phyloP scores from a whole-genome alignment of 2,797 vertebrate species.

The Onychomys torridus region DNA sequence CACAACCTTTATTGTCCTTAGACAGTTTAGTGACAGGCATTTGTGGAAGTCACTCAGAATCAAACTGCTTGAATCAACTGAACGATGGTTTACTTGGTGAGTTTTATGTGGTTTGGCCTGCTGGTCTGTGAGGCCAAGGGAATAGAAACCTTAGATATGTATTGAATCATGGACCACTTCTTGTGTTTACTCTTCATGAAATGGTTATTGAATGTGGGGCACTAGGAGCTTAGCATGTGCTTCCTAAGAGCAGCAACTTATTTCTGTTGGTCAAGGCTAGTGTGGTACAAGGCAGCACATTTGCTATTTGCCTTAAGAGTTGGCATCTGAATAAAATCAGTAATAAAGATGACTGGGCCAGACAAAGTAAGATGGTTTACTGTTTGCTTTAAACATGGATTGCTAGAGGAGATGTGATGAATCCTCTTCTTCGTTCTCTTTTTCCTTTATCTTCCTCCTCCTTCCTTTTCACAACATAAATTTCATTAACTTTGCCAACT shows the following conservation, averaged over 20 bases:
- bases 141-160: constrained; percentile 44
- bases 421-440: not conserved
- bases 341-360: constrained; percentile 1
- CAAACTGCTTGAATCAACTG: constrained; percentile 3
- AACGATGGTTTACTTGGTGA: constrained; percentile 49
- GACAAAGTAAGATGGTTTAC: not conserved
- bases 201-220: constrained; percentile 26
- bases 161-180: constrained; percentile 56
- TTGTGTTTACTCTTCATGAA: constrained; percentile 66
- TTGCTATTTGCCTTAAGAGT: constrained; percentile 46
- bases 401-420: not conserved
- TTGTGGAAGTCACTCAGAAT: constrained; percentile 26
- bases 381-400: not conserved
- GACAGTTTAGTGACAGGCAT: not conserved
- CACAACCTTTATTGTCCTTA: not conserved
- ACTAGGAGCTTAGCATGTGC: not conserved
- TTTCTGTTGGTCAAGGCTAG: constrained; percentile 16
- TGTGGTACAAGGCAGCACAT: not conserved
- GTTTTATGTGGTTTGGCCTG: constrained; percentile 47
- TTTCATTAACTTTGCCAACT: constrained; percentile 50
- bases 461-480: not conserved
- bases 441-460: not conserved
- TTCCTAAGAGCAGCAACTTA: not conserved
- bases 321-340: constrained; percentile 62
- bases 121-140: not conserved